Base-by-base conservation (phyloP, 2,888 invertebrate genomes). In the Ypsolopha sequella region DNA sequence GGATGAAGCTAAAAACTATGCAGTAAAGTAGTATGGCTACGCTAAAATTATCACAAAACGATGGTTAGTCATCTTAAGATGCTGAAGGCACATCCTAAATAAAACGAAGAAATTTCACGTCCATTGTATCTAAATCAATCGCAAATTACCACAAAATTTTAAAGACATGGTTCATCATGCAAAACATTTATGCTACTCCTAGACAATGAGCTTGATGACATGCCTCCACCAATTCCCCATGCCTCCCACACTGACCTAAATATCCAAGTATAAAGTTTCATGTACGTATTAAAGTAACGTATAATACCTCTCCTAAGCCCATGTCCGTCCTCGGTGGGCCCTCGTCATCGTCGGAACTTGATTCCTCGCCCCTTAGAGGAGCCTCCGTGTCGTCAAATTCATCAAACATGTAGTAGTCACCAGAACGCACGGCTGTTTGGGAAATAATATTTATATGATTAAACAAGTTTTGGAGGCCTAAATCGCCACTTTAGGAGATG, bases 371-470 rank as follows among this genome's bases (percentile, higher is more conserved):
- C 38, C 90, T 87, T 33, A 92, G 63, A 58, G 91, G 92, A 56
- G 93, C 89, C 43, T 94, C 93, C 53, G 94, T 93, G 60, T 94
- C 94, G 64, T 94, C 93, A 68, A 94, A 90, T 60, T 98, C 97
- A 68, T 98, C 98, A 86, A 99, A 99, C 97, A 99, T 97, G 86
- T 98, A 99, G 86, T 99, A 99, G 84, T 99, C 99, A 13, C 99
- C 99, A 54, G 98, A 98, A 50, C 98, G 92, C 54, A 99, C 93
- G 50, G 99, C 99, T 99, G 87, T 73, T 79, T 61, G 63, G 44
- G 57, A 62, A 54, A 55, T 36, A 41, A 41, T 8, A 14, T 43
- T 34, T 34, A 45, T 45, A 6, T 45, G 33, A n/a, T 45, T 35
- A 33, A 33, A 45, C 24, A 35, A 45, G 34, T 35, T 35, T 45